Conservation (phyloP, 2,888 invertebrate species). For the Chrysolina oricalcia region DNA sequence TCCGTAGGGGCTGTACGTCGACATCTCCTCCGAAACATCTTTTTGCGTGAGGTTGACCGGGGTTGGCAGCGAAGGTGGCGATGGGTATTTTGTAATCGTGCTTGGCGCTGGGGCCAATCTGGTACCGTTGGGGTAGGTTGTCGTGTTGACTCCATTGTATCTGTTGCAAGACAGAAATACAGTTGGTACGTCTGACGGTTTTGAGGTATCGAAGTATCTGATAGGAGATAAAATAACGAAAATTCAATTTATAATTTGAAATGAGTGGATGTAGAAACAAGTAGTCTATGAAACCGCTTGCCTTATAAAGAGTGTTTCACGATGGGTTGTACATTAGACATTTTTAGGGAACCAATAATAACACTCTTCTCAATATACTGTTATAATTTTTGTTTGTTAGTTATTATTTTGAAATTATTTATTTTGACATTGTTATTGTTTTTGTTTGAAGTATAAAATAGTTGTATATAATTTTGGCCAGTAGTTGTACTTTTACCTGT, state of each 20-base stretch:
- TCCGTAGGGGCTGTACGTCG: slow-evolving; percentile 64
- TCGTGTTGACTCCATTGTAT: slow-evolving; percentile 66
- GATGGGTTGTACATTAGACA: too few relatives aligned
- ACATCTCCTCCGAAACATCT: slow-evolving; percentile 62
- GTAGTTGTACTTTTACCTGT: too few relatives aligned
- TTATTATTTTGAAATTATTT: too few relatives aligned
- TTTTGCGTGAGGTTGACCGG: slow-evolving; percentile 71
- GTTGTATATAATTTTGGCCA: too few relatives aligned
- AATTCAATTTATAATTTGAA: slow-evolving; percentile 1
- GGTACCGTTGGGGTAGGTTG: slow-evolving; percentile 66
- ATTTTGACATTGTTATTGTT: too few relatives aligned
- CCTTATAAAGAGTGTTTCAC: too few relatives aligned
- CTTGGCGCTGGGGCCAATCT: slow-evolving; percentile 63
- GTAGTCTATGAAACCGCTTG: too few relatives aligned
- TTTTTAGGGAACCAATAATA: too few relatives aligned
- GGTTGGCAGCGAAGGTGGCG: slow-evolving; percentile 66
- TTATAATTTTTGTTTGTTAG: too few relatives aligned
- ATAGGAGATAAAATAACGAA: slow-evolving; percentile 36
- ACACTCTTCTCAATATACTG: too few relatives aligned
- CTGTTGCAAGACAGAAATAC: slow-evolving; percentile 58
- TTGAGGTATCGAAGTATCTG: slow-evolving; percentile 42
- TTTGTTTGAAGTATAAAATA: too few relatives aligned
- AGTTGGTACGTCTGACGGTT: slow-evolving; percentile 43
- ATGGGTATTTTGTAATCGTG: slow-evolving; percentile 67
- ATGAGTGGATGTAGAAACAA: not conserved